These are phyloP conservation scores for Syrrhaptes paradoxus DNA, from an alignment of 2,113 vertebrate genomes.

Conservation along the genomic window DNA sequence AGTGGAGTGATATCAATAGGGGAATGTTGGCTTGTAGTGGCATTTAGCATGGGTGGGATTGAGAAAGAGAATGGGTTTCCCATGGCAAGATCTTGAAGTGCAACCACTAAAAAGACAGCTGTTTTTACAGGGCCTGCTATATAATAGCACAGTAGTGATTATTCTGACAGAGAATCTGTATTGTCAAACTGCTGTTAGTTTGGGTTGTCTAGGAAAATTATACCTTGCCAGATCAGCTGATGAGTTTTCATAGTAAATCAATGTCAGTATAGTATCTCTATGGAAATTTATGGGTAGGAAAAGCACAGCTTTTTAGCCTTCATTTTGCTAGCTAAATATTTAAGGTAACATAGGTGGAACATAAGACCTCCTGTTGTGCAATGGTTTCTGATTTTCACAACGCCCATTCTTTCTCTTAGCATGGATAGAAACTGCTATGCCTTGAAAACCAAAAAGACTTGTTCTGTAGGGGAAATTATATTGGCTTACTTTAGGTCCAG, in stretches of 20 bases:
- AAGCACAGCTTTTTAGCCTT: not conserved
- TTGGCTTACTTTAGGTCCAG: not conserved
- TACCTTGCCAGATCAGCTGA: conserved; percentile 7
- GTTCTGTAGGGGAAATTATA: not conserved
- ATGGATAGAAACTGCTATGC: not conserved
- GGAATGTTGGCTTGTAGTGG: conserved; percentile 34
- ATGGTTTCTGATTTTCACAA: conserved; percentile 20
- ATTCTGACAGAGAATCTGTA: conserved; percentile 5
- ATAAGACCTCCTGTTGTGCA: not conserved
- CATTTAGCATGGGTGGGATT: conserved; percentile 10
- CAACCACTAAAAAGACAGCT: conserved; percentile 3
- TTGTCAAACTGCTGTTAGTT: conserved; percentile 39
- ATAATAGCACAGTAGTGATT: not conserved
- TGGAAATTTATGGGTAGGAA: not conserved
- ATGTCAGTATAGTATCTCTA: not conserved
- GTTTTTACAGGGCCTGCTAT: not conserved
- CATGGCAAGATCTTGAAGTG: not conserved
- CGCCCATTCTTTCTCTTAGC: not conserved
- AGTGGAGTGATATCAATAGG: conserved; percentile 29
- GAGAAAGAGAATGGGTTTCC: conserved; percentile 14
- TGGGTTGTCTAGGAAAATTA: conserved; percentile 47
- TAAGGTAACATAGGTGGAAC: not conserved
- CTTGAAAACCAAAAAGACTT: not conserved
- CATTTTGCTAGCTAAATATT: conserved; percentile 28
- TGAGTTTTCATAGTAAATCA: not conserved